A percentile compares a stretch with the other conserved stretches of the same genome.
These are phyloP conservation scores for Botrylloides violaceus DNA, from an alignment of 23 tunicate genomes.

Conservation along the genomic window DNA sequence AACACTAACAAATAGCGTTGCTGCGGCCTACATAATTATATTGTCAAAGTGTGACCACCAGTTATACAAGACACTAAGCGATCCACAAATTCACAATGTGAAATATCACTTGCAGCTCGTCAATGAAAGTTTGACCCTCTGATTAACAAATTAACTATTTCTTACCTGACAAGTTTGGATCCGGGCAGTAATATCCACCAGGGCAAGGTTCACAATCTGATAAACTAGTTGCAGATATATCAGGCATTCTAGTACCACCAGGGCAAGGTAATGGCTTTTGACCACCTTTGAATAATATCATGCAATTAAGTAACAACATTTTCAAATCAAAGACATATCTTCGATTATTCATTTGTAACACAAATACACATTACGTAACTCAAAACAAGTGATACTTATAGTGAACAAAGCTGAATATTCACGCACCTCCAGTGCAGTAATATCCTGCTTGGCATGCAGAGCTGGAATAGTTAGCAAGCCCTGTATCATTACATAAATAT, in stretches of 20 bases:
- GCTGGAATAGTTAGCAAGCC: conserved; percentile 51
- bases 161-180: conserved; percentile 49
- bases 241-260: conserved; percentile 54
- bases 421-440: conserved; percentile 80
- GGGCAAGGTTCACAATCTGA: conserved; percentile 73
- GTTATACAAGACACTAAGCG: no score
- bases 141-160: background rate
- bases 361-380: background rate
- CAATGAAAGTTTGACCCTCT: no score
- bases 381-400: background rate
- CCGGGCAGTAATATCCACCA: conserved; percentile 89
- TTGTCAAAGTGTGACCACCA: no score
- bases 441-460: conserved; percentile 80
- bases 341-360: background rate
- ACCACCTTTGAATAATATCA: conserved; percentile 40
- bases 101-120: no score
- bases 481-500: conserved; percentile 89
- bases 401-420: background rate
- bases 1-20: background rate
- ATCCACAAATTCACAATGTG: no score
- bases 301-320: background rate
- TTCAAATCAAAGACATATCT: background rate
- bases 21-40: no score
- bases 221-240: conserved; percentile 45
- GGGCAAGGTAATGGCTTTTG: conserved; percentile 80